Conservation (phyloP, 1,140 invertebrate species). For the Neodiprion pinetum region DNA sequence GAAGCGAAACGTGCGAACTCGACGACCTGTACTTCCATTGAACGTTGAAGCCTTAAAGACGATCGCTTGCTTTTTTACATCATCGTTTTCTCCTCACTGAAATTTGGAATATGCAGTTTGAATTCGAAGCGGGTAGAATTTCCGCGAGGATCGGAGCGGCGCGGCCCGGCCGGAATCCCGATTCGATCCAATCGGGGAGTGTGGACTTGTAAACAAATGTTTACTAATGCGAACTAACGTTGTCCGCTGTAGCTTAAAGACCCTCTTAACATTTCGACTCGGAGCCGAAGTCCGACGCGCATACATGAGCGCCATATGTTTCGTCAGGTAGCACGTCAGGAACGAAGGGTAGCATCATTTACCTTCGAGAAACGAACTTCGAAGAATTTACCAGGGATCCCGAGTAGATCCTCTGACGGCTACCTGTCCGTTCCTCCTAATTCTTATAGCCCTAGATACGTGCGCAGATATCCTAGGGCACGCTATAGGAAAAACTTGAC, state of each 20-base stretch:
- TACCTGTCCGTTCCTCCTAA: slow-evolving; percentile 8
- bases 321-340: slow-evolving; percentile 17
- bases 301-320: slow-evolving; percentile 11
- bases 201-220: slow-evolving; percentile 37
- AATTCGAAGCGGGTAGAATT: slow-evolving; percentile 50
- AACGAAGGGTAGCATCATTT: slow-evolving; percentile 15
- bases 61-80: too few relatives aligned
- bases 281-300: not conserved
- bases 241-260: slow-evolving; percentile 34
- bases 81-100: too few relatives aligned
- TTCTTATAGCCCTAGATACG: slow-evolving; percentile 39
- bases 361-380: not conserved
- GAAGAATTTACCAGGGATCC: slow-evolving; percentile 16
- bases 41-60: too few relatives aligned
- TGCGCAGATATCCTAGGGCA: slow-evolving; percentile 24
- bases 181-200: not conserved
- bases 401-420: slow-evolving; percentile 1
- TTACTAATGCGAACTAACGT: slow-evolving; percentile 39
- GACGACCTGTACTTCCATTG: too few relatives aligned
- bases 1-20: too few relatives aligned
- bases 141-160: slow-evolving; percentile 67
- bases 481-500: not conserved
- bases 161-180: slow-evolving; percentile 60
- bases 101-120: too few relatives aligned
- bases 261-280: slow-evolving; percentile 17